Evolutionary conservation across 2,888 invertebrate species (phyloP), one percentile per base, ranked within the genome.

Genomic region (Osedax frankpressi): DNA sequence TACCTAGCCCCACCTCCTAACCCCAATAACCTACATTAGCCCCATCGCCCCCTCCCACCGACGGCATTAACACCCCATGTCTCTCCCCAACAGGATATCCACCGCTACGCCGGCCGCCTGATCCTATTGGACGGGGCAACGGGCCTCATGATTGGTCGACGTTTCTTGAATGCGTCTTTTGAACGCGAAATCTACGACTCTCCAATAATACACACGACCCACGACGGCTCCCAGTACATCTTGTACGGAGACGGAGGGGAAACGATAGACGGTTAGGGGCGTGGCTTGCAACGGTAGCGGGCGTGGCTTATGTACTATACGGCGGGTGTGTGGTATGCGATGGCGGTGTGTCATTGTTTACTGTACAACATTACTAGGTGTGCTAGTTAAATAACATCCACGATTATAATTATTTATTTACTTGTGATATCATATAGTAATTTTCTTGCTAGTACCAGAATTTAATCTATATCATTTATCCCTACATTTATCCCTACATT

Each of bases 161-260:
- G 77, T 0, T 82, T 77, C 75, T 74, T 81, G 26, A 76, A 78
- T n/a, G 74, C 82, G 76, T 81, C 82, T 1, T 72, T 80, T 60
- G 76, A 74, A 3, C 79, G 79, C 70, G 82, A 82, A 75, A 81
- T 81, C 0, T 82, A 81, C 76, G 82, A 81, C 80, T 80, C 81
- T 19, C 81, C 82, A 1, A 80, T 82, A 0, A 72, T 81, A 25
- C 81, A 81, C 74, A 78, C 75, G 2, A 76, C 78, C 1, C 71
- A 74, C 19, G 79, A 80, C 65, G 78, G 79, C 1, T 78, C 79
- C 0, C 78, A 78, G 70, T 82, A 81, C 74, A 78, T 83, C 2
- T 76, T 84, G 65, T 80, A 81, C 77, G 83, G 83, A 2, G 80
- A 79, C 76, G 83, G 83, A 2, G 82, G 82, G 26, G 81, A 82